Base-by-base conservation (phyloP, 2,113 vertebrate genomes). In the Hyperoodon ampullatus region DNA sequence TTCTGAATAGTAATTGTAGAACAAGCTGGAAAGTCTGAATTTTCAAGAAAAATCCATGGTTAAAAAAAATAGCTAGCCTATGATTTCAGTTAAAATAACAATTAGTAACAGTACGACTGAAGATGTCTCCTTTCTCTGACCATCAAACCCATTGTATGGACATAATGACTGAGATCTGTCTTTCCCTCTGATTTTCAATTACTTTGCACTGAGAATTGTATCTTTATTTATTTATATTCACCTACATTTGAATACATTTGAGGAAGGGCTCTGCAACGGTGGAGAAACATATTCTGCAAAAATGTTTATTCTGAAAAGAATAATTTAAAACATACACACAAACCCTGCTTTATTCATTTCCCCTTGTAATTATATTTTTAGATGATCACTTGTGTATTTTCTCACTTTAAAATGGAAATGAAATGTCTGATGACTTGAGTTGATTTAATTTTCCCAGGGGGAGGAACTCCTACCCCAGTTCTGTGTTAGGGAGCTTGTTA, bases 281-380 rank as follows among this genome's bases (percentile, higher is more conserved):
- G 5, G 11, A 93, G 80, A 63, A 58, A 30, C 21, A 94, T 78
- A 55, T 15, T 90, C 96, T 95, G 74, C 39, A 77, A 21, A 93
- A 92, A 92, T 3, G 53, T 89, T 93, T 44, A 94, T 84, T 96
- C 30, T 97, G 33, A 83, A 94, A 9, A 19, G 1, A 28, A 83
- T 90, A 68, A 12, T 90, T 97, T 91, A 82, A 82, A 88, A 97
- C 81, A 53, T 42, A 84, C 55, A 74, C 19, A 84, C 39, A 68
- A 8, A 87, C 15, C 19, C 42, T 95, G 14, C 55, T 97, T 96
- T 96, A 85, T 93, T 63, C 47, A 94, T 75, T 92, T 78, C 65
- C 87, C 84, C n/a, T 30, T 95, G 61, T 95, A 82, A 80, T 97
- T 95, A 95, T n/a, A 94, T 94, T 97, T 98, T 95, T 91, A 91